Evolutionary conservation across 2,797 vertebrate genomes (phyloP), one percentile per base, ranked within the genome.

Genomic region (Schizothorax lantsangensis): DNA sequence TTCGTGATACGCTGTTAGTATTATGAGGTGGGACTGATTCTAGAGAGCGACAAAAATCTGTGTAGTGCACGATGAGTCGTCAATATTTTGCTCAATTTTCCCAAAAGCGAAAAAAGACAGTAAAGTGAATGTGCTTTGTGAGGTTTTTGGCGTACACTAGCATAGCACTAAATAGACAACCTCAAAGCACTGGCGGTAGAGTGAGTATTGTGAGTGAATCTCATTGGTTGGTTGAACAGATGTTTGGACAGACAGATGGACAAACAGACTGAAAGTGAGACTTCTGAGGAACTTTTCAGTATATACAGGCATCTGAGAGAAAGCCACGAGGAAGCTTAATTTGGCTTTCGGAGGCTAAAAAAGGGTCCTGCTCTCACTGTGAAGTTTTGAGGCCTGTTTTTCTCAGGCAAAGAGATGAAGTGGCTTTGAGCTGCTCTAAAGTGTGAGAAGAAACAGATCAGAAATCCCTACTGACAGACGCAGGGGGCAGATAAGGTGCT

Each of bases 401-500:
- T 81, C 57, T 74, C 79, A 81, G 78, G 17, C 69, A 66, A 81
- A 72, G 79, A 86, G 84, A 86, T 86, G 84, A 86, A 86, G 79
- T 86, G 85, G 23, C 84, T 88, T 86, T 85, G 84, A 83, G 73
- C 64, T 83, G 15, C 79, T 72, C 84, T 47, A 84, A 79, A 84
- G 86, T 85, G 52, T 84, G 86, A 88, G 72, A 79, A 84, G 79
- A 82, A 89, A 85, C 83, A 54, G 81, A 86, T 86, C 75, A 80
- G 64, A 85, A 87, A 82, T 83, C 85, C 45, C 78, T 12, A 43
- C 71, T 90, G 85, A 62, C 71, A 84, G 85, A 84, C 57, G 3
- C 57, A 81, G 69, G 62, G 85, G 79, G 82, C 45, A 84, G 88
- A 89, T 90, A 87, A 86, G 69, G 77, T 90, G 79, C 89, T 90